phyloP scores from a whole-genome alignment of 2,888 invertebrate species.

The Limnephilus lunatus region DNA sequence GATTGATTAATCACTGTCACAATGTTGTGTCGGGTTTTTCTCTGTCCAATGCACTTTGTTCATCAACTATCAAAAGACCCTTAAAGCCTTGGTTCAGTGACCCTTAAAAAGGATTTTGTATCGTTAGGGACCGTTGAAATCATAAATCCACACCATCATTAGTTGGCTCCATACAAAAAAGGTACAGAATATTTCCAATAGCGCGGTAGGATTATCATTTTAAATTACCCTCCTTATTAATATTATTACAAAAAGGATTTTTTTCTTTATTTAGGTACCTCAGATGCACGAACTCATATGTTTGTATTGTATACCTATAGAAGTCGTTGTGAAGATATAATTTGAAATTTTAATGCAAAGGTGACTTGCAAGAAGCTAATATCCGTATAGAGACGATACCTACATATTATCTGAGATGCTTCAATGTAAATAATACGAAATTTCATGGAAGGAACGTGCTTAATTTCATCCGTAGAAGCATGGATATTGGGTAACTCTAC shows the following conservation, averaged over 20 bases:
- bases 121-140: not conserved
- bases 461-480: not conserved
- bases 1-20: not conserved
- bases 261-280: not conserved
- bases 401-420: not conserved
- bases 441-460: slow-evolving; percentile 31
- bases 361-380: slow-evolving; percentile 22
- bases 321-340: not conserved
- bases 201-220: not conserved
- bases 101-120: not conserved
- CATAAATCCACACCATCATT: not conserved
- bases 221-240: not conserved
- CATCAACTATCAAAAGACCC: not conserved
- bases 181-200: not conserved
- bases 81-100: not conserved
- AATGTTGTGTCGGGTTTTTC: not conserved
- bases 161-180: not conserved
- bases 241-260: not conserved
- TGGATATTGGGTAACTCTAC: not conserved
- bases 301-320: not conserved
- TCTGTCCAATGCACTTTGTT: not conserved
- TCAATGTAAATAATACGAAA: slow-evolving; percentile 30
- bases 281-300: not conserved
- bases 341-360: slow-evolving; percentile 6
- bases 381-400: not conserved